Conservation (phyloP, 2,113 vertebrate genomes). For the Glaucidium brasilianum region DNA sequence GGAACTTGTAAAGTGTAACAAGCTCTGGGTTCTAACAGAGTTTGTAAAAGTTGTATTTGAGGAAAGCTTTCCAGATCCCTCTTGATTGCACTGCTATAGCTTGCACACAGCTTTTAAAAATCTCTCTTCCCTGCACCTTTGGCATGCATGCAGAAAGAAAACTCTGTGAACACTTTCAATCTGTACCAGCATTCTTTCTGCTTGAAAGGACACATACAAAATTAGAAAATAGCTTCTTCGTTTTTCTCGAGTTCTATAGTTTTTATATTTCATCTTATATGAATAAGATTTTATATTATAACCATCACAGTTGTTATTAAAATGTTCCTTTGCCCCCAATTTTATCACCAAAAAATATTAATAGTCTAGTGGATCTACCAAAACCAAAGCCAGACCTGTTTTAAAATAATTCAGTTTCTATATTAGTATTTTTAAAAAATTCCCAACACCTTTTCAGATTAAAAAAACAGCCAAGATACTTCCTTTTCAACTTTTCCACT, state of each 20-base stretch:
- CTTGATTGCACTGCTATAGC: neutral
- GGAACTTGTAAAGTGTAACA: neutral
- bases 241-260: neutral
- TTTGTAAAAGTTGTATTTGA: neutral
- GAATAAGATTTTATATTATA: no score
- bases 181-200: constrained; percentile 40
- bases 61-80: neutral
- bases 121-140: constrained; percentile 34
- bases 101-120: neutral
- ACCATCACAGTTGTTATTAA: neutral
- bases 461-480: neutral
- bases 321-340: neutral
- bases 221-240: neutral
- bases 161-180: constrained; percentile 22
- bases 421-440: neutral
- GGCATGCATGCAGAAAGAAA: constrained; percentile 26
- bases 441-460: neutral
- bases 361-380: neutral
- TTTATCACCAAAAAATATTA: neutral
- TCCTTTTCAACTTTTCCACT: neutral
- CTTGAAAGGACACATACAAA: constrained; percentile 19
- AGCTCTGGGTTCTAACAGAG: neutral
- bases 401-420: neutral
- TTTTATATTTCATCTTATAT: neutral
- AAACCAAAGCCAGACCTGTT: neutral